Conservation (phyloP, 2,113 vertebrate genomes). For the Apeltes quadracus region DNA sequence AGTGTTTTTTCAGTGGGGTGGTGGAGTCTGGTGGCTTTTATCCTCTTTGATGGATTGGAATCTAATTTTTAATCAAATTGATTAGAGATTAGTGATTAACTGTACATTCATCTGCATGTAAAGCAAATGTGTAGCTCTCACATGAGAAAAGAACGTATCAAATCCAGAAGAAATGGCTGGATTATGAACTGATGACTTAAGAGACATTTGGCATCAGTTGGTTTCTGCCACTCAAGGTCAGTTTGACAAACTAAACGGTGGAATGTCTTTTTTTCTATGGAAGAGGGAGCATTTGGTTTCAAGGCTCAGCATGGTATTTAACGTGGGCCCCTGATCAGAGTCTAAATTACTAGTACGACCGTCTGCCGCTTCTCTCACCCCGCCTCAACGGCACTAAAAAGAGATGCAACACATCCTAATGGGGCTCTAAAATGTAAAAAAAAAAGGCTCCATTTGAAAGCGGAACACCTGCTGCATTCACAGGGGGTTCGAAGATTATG, state of each 20-base stretch:
- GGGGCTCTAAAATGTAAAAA: background rate
- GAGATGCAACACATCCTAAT: background rate
- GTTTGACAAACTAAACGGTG: background rate
- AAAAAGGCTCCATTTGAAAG: background rate
- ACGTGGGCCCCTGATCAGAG: constrained; percentile 6
- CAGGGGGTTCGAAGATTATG: background rate
- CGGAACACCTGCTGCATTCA: background rate
- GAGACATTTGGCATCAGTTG: constrained; percentile 26
- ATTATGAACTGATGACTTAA: background rate
- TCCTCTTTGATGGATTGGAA: no score
- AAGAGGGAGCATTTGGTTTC: constrained; percentile 9
- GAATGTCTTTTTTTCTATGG: background rate
- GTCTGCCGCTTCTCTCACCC: constrained; percentile 8
- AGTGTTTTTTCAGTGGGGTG: no score
- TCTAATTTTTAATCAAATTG: no score
- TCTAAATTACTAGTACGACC: background rate
- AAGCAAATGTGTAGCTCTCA: constrained; percentile 14
- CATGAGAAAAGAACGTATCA: background rate
- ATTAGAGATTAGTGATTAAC: background rate
- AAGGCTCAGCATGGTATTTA: background rate
- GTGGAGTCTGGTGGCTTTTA: no score
- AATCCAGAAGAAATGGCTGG: background rate
- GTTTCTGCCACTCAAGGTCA: constrained; percentile 21
- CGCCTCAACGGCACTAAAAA: background rate
- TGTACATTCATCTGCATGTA: constrained; percentile 8